A percentile compares a stretch with the other conserved stretches of the same genome.
These are phyloP conservation scores for Tragelaphus strepsiceros DNA, from an alignment of 2,113 vertebrate genomes.

Conservation along the genomic window DNA sequence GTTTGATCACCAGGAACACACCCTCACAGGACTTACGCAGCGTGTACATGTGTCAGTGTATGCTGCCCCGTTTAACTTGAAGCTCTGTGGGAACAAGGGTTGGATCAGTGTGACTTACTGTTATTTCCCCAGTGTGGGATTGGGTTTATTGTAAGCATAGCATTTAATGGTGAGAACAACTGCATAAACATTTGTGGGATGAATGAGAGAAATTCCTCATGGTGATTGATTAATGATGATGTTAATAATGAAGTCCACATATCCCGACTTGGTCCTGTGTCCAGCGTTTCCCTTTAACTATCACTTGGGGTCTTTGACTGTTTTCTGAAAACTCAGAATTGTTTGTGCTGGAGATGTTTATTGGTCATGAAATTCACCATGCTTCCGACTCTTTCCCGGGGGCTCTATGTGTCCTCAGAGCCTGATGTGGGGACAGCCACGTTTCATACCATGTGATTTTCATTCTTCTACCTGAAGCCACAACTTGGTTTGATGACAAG, in stretches of 20 bases:
- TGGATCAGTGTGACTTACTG: not conserved
- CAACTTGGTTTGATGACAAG: not conserved
- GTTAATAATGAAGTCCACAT: no score
- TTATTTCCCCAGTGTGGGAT: not conserved
- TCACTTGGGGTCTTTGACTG: not conserved
- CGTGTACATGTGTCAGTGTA: not conserved
- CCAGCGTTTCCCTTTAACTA: not conserved
- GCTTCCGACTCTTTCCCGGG: not conserved
- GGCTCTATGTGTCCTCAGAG: not conserved
- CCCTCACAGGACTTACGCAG: not conserved
- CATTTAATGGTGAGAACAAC: not conserved
- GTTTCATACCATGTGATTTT: not conserved
- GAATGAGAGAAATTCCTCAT: not conserved
- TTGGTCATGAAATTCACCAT: not conserved
- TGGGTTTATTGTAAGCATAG: not conserved
- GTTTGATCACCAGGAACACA: not conserved
- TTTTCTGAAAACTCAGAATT: not conserved
- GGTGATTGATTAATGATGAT: not conserved
- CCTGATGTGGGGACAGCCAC: not conserved
- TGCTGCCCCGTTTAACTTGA: not conserved
- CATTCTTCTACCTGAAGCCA: not conserved
- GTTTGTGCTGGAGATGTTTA: not conserved
- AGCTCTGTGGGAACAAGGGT: not conserved
- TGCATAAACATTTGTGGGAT: not conserved
- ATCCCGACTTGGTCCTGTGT: not conserved